phyloP scores from a whole-genome alignment of 2,797 vertebrate genomes.

The Anas flavirostris region DNA sequence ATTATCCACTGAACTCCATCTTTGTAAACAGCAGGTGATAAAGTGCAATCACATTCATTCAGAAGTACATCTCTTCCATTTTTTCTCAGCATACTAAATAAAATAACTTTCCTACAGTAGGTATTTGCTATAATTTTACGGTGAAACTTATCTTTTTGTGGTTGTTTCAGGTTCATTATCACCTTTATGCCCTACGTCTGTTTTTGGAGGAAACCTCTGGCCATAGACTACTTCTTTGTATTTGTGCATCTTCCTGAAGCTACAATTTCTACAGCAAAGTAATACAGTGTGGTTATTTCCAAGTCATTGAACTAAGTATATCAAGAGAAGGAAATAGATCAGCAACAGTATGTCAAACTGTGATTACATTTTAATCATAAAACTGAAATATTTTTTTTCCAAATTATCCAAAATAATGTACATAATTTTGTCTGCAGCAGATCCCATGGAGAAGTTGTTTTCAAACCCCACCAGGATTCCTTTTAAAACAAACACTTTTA shows the following conservation, averaged over 20 bases:
- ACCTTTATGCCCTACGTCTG: not conserved
- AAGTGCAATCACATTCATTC: not conserved
- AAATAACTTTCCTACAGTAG: not conserved
- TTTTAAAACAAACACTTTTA: not conserved
- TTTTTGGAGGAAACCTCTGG: not conserved
- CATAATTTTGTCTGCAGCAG: not conserved
- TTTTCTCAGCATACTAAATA: not conserved
- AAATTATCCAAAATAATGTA: not conserved
- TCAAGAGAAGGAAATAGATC: not conserved
- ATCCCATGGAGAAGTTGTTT: not conserved
- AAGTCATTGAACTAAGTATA: not conserved
- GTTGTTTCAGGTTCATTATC: not conserved
- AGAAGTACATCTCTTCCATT: not conserved
- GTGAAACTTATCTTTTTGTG: not conserved
- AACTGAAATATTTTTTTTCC: not conserved
- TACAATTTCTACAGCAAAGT: not conserved
- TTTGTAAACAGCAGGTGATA: slow-evolving; percentile 9
- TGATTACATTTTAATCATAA: not conserved
- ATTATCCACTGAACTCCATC: slow-evolving; percentile 17
- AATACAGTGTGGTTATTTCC: not conserved
- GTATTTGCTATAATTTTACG: not conserved
- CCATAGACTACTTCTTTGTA: not conserved
- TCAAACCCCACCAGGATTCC: not conserved
- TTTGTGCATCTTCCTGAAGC: not conserved
- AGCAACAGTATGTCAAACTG: not conserved